A percentile compares a stretch with the other conserved stretches of the same genome.
phyloP scores from a whole-genome alignment of 2,113 vertebrate genomes.

The Fulmarus glacialis region DNA sequence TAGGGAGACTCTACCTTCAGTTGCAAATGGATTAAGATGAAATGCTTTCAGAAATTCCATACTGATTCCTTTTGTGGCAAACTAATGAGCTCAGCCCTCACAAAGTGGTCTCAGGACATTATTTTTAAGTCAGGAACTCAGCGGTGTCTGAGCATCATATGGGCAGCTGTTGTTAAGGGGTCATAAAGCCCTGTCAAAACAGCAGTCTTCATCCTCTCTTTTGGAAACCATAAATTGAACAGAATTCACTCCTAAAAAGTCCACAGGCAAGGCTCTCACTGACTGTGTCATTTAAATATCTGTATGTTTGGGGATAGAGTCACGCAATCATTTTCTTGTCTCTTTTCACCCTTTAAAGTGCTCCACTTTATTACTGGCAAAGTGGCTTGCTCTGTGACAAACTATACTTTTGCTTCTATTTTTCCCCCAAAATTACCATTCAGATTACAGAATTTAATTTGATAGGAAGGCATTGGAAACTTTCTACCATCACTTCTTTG shows the following conservation, averaged over 20 bases:
- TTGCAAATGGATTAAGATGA: neutral
- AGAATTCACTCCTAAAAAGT: neutral
- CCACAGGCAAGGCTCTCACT: neutral
- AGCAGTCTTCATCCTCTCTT: neutral
- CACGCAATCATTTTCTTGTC: neutral
- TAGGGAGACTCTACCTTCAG: neutral
- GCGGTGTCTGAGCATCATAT: neutral
- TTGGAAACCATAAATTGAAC: neutral
- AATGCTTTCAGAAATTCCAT: neutral
- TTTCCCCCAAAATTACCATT: neutral
- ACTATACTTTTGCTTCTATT: neutral
- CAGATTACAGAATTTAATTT: neutral
- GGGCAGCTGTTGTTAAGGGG: neutral
- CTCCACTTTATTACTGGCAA: neutral
- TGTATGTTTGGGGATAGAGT: neutral
- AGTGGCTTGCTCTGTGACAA: neutral
- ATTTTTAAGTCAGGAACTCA: neutral
- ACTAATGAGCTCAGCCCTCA: constrained; percentile 15
- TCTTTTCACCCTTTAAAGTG: neutral
- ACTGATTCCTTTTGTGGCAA: constrained; percentile 9
- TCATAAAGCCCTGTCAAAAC: neutral
- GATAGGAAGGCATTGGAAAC: neutral
- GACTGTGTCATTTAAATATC: neutral
- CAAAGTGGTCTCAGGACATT: neutral
- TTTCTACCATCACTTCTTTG: neutral